phyloP scores from a whole-genome alignment of 1,140 invertebrate genomes.

The Anastrepha obliqua region DNA sequence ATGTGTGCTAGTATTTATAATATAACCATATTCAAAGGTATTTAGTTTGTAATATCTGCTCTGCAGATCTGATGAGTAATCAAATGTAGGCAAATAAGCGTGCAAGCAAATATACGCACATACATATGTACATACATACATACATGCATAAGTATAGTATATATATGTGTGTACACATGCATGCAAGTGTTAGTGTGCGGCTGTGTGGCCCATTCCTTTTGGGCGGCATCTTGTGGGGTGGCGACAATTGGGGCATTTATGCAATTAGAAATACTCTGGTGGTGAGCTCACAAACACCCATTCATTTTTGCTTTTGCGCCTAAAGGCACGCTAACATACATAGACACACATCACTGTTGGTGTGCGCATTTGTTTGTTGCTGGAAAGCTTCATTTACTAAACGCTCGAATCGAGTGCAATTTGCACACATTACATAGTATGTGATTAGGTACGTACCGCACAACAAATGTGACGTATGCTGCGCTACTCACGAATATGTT shows the following conservation, averaged over 20 bases:
- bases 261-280: neutral
- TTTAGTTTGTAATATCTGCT: no score
- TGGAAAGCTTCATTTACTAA: slow-evolving; percentile 25
- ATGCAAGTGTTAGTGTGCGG: neutral
- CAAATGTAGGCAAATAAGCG: neutral
- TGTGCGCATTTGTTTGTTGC: neutral
- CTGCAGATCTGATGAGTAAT: neutral
- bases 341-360: neutral
- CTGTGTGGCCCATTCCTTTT: neutral
- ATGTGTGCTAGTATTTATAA: neutral
- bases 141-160: neutral
- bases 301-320: no score
- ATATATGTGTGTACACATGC: neutral
- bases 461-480: neutral
- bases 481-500: no score
- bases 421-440: neutral
- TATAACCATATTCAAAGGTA: no score
- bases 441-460: neutral
- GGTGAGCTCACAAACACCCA: neutral
- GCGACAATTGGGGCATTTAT: neutral
- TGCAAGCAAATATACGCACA: neutral
- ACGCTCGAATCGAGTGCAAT: slow-evolving; percentile 12
- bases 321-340: neutral
- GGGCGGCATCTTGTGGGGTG: neutral
- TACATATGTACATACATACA: neutral